A percentile compares a stretch with the other conserved stretches of the same genome.
These are phyloP conservation scores for Megaptera novaeangliae DNA, from an alignment of 2,113 vertebrate species.

Conservation along the genomic window DNA sequence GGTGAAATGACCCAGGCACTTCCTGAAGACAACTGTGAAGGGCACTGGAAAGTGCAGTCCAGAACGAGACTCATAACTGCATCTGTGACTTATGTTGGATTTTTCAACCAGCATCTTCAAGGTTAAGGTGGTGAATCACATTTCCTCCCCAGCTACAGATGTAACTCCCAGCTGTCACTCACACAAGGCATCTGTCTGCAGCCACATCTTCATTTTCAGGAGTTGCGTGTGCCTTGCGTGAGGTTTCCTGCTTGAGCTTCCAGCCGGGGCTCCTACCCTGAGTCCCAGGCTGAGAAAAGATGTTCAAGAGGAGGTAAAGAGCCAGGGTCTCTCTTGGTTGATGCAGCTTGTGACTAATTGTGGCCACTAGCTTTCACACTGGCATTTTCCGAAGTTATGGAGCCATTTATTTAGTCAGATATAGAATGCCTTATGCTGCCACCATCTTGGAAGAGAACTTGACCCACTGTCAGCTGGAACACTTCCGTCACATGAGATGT, in stretches of 20 bases:
- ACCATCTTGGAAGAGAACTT: background rate
- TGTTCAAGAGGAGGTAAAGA: background rate
- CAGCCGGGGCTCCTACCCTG: background rate
- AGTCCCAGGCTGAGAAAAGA: background rate
- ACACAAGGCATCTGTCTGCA: background rate
- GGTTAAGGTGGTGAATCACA: background rate
- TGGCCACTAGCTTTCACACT: background rate
- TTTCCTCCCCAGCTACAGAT: background rate
- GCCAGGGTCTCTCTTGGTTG: background rate
- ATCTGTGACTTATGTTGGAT: background rate
- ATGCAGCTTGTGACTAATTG: background rate
- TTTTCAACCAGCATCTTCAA: background rate
- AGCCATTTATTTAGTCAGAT: background rate
- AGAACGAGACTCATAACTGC: background rate
- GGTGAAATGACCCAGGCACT: background rate
- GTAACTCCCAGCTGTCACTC: background rate
- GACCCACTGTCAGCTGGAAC: background rate
- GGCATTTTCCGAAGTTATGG: background rate
- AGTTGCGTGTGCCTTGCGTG: background rate
- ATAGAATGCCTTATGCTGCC: background rate
- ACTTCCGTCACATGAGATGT: background rate
- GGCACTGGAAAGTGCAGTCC: background rate
- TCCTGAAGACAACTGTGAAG: background rate
- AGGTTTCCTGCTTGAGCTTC: background rate
- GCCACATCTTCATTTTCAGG: background rate